Conservation (phyloP, 2,113 vertebrate genomes). For the Neolamprologus caudopunctatus region DNA sequence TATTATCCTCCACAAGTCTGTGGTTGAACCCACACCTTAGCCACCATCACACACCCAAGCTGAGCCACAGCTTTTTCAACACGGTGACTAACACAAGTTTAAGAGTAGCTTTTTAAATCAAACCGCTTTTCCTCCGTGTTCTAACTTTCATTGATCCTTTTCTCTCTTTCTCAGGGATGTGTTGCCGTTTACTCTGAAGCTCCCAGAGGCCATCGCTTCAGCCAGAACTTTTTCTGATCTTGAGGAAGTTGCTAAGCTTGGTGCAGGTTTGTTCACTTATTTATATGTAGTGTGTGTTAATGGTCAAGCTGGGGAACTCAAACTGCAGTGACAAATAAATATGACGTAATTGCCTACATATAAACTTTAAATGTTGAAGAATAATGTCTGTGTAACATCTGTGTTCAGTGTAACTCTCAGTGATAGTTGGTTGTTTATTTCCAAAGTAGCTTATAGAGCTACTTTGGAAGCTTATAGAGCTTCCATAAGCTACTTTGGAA, state of each 20-base stretch:
- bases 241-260: slow-evolving; percentile 82
- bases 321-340: neutral
- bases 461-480: neutral
- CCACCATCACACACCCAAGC: neutral
- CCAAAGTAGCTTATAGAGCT: neutral
- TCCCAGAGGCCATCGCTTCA: slow-evolving; percentile 79
- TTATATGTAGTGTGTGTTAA: neutral
- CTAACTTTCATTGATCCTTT: neutral
- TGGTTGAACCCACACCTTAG: neutral
- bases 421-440: neutral
- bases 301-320: neutral
- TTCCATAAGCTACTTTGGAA: no score
- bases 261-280: slow-evolving; percentile 59
- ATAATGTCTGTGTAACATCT: neutral
- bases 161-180: slow-evolving; percentile 77
- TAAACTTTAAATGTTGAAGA: neutral
- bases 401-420: neutral
- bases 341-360: neutral
- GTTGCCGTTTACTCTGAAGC: slow-evolving; percentile 86
- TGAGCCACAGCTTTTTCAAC: neutral
- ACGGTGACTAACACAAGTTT: neutral
- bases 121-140: neutral
- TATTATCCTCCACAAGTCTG: neutral
- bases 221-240: slow-evolving; percentile 82
- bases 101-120: neutral